Conservation (phyloP, 1,140 invertebrate genomes). For the Harpegnathos saltator region DNA sequence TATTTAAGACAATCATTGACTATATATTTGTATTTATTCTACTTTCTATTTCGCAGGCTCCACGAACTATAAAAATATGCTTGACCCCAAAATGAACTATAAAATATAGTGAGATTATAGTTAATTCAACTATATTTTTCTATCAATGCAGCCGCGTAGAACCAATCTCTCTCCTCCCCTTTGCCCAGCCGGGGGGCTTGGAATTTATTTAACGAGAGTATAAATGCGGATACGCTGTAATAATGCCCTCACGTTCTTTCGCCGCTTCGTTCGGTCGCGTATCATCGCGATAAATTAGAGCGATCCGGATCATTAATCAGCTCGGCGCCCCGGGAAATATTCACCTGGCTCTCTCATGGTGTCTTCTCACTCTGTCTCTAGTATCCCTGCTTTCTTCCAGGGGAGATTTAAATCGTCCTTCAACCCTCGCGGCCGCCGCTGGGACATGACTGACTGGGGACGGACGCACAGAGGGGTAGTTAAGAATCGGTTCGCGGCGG, state of each 20-base stretch:
- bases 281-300: conserved; percentile 58
- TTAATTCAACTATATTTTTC: too few relatives aligned
- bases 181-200: conserved; percentile 47
- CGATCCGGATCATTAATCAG: conserved; percentile 47
- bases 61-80: too few relatives aligned
- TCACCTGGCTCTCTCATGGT: conserved; percentile 5
- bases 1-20: too few relatives aligned
- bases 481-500: too few relatives aligned
- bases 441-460: too few relatives aligned
- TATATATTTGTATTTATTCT: too few relatives aligned
- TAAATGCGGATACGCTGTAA: conserved; percentile 60
- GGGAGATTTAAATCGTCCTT: conserved; percentile 57
- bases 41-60: too few relatives aligned
- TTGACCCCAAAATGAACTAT: too few relatives aligned
- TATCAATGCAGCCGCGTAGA: too few relatives aligned
- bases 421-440: too few relatives aligned
- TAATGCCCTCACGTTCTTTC: conserved; percentile 46
- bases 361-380: conserved; percentile 41
- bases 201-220: conserved; percentile 66
- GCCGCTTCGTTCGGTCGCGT: conserved; percentile 45
- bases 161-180: background rate
- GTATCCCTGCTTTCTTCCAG: conserved; percentile 16
- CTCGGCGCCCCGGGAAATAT: conserved; percentile 43
- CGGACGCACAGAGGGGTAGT: too few relatives aligned
- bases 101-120: too few relatives aligned